phyloP scores from a whole-genome alignment of 2,888 invertebrate species.

The Platynereis dumerilii region DNA sequence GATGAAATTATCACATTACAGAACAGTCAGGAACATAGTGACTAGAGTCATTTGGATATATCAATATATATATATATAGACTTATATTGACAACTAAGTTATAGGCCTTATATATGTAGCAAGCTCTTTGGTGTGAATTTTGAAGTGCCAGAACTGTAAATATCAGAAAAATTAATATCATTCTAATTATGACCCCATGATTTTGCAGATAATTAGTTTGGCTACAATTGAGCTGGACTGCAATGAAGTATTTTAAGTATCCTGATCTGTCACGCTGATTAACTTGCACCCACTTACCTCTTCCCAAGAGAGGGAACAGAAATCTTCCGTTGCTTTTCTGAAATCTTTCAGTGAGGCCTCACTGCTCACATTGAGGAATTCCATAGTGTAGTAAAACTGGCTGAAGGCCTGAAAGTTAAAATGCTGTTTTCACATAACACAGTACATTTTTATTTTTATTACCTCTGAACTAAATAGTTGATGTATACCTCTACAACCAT shows the following conservation, averaged over 20 bases:
- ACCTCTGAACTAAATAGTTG: too few species aligned
- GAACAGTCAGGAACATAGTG: background rate
- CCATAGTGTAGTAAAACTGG: constrained; percentile 58
- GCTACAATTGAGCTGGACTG: too few species aligned
- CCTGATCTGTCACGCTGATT: too few species aligned
- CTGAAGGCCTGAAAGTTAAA: constrained; percentile 12
- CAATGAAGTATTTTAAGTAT: too few species aligned
- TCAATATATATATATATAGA: background rate
- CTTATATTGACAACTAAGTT: background rate
- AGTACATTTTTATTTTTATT: background rate
- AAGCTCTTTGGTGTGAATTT: too few species aligned
- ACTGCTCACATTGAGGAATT: constrained; percentile 61
- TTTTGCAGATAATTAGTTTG: too few species aligned
- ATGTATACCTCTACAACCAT: too few species aligned
- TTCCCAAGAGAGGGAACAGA: constrained; percentile 53
- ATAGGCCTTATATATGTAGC: background rate
- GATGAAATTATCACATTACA: background rate
- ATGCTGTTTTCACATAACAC: background rate
- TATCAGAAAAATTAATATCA: too few species aligned
- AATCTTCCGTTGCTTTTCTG: constrained; percentile 36
- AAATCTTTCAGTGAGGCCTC: constrained; percentile 44
- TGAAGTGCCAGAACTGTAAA: too few species aligned
- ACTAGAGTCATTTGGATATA: background rate
- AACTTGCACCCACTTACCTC: too few species aligned
- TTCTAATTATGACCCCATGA: too few species aligned